These are phyloP conservation scores for Paramuricea clavata DNA, from an alignment of 92 coral and sea anemone species.

Conservation along the genomic window DNA sequence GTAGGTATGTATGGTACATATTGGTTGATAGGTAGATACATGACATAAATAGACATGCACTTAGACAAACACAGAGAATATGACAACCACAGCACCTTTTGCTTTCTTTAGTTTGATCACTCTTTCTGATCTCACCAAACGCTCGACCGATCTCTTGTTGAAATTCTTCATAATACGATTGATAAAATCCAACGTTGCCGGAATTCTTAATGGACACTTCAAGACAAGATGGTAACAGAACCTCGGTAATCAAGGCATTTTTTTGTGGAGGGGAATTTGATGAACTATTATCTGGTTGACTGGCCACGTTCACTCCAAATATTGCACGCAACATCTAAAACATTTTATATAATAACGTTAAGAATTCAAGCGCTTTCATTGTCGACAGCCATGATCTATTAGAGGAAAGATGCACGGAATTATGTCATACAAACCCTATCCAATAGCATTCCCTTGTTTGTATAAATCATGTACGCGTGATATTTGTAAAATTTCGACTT, in stretches of 20 bases:
- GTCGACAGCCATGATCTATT: no score
- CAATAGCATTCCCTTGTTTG: no score
- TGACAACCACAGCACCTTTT: no score
- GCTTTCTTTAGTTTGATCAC: constrained; percentile 36
- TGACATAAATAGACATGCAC: no score
- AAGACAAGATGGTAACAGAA: constrained; percentile 56
- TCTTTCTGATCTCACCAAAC: constrained; percentile 70
- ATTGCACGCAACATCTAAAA: constrained; percentile 93
- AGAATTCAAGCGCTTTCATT: no score
- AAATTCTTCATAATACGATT: constrained; percentile 76
- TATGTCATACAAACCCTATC: no score
- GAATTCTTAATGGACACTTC: constrained; percentile 46
- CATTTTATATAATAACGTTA: not conserved
- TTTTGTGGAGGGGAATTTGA: constrained; percentile 66
- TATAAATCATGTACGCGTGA: no score
- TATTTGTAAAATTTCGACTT: no score
- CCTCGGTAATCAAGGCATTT: constrained; percentile 68
- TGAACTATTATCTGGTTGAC: constrained; percentile 77
- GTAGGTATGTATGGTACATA: not conserved
- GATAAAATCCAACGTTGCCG: constrained; percentile 73
- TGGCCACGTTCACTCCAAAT: constrained; percentile 91
- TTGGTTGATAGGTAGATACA: not conserved
- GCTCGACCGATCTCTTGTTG: constrained; percentile 61
- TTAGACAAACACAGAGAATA: no score
- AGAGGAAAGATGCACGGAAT: no score